Conservation (phyloP, 2,888 invertebrate species). For the Philonicus albiceps region DNA sequence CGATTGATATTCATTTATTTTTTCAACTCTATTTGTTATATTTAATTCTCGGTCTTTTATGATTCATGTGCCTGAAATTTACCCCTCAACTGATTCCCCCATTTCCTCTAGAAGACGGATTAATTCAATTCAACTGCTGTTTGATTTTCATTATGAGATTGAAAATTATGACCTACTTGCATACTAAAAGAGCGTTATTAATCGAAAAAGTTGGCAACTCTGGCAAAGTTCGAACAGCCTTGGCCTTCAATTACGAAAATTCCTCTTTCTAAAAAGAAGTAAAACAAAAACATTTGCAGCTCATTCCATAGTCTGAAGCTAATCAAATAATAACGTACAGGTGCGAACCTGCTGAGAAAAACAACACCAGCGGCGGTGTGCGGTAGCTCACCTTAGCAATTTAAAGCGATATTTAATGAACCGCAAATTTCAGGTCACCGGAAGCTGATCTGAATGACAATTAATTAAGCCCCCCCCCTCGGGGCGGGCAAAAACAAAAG, state of each 20-base stretch:
- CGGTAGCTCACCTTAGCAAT: background rate
- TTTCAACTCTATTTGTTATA: background rate
- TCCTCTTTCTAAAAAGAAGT: background rate
- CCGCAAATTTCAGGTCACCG: background rate
- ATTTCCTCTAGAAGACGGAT: background rate
- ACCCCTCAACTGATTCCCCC: background rate
- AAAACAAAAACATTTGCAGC: background rate
- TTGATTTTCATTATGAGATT: background rate
- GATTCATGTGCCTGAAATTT: background rate
- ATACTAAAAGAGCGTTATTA: background rate
- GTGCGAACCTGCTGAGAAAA: background rate
- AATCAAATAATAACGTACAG: background rate
- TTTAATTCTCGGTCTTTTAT: background rate
- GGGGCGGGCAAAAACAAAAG: background rate
- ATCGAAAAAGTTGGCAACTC: background rate
- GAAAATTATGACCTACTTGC: background rate
- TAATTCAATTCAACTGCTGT: background rate
- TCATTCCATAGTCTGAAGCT: background rate
- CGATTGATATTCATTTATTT: background rate
- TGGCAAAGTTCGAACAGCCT: background rate
- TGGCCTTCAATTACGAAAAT: background rate
- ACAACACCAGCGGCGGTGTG: background rate
- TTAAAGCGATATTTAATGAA: background rate
- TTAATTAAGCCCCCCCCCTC: background rate
- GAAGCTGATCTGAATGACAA: slow-evolving; percentile 4